Evolutionary conservation across 1,140 invertebrate genomes (phyloP).

Genomic region (Ceratina japonica): DNA sequence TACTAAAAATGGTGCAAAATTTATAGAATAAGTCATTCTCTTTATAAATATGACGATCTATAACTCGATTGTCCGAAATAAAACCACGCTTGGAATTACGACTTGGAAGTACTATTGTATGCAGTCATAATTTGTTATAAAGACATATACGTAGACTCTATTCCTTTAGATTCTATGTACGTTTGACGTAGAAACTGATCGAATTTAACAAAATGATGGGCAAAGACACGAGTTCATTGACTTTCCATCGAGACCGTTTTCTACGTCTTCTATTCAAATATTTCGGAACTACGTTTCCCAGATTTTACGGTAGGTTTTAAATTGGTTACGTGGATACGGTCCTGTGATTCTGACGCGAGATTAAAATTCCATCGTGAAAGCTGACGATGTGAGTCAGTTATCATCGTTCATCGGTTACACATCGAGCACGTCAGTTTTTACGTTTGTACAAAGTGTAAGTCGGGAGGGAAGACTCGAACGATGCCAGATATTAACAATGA

Average conservation of each 20-base stretch:
- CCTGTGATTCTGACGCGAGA: conserved; percentile 51
- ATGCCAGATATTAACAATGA: conserved; percentile 48
- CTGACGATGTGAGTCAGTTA: conserved; percentile 52
- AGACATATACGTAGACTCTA: neutral
- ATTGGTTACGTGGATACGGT: conserved; percentile 42
- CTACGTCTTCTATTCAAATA: too few relatives aligned
- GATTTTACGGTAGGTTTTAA: conserved; percentile 23
- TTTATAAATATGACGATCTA: neutral
- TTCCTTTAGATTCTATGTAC: too few relatives aligned
- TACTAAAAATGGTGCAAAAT: neutral
- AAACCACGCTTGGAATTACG: neutral
- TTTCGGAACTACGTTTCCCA: neutral
- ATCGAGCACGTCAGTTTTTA: conserved; percentile 1
- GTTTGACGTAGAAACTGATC: too few relatives aligned
- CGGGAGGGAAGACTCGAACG: neutral
- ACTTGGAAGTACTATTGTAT: neutral
- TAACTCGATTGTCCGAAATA: neutral
- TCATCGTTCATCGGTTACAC: conserved; percentile 52
- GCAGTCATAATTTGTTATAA: neutral
- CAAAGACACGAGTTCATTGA: too few relatives aligned
- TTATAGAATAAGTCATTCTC: neutral
- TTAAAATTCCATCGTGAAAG: conserved; percentile 50
- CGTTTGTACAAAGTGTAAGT: neutral
- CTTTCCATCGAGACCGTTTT: too few relatives aligned
- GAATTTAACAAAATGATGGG: too few relatives aligned